These are phyloP conservation scores for Conus ventricosus DNA, from an alignment of 1,140 invertebrate species.

Conservation along the genomic window DNA sequence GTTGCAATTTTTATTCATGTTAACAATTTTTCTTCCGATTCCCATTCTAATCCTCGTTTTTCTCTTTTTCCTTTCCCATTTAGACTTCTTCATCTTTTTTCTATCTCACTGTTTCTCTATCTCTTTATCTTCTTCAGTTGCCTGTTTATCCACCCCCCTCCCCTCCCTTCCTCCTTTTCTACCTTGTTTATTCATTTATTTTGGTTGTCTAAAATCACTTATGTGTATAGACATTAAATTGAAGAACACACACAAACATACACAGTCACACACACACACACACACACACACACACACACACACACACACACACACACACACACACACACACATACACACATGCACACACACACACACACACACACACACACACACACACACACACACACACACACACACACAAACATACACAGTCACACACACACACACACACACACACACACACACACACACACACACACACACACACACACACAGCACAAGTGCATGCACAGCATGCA, in stretches of 20 bases:
- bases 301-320: neutral
- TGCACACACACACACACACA: neutral
- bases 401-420: neutral
- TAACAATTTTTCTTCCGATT: too few species aligned
- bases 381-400: slow-evolving; percentile 1
- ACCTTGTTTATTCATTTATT: too few species aligned
- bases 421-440: neutral
- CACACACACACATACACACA: neutral
- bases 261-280: slow-evolving; percentile 4
- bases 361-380: neutral
- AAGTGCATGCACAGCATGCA: neutral
- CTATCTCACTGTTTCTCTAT: too few species aligned
- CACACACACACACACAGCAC: neutral
- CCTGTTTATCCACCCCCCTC: too few species aligned
- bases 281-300: neutral
- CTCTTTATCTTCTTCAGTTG: too few species aligned
- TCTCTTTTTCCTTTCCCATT: too few species aligned
- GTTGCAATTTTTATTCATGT: too few species aligned
- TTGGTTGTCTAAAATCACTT: too few species aligned
- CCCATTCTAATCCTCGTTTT: too few species aligned
- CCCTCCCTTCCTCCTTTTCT: too few species aligned
- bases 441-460: neutral
- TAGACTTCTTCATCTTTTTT: too few species aligned
- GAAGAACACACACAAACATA: neutral
- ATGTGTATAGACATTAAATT: too few species aligned